Conservation (phyloP, 2,888 invertebrate genomes). For the Cephus rjabovi region DNA sequence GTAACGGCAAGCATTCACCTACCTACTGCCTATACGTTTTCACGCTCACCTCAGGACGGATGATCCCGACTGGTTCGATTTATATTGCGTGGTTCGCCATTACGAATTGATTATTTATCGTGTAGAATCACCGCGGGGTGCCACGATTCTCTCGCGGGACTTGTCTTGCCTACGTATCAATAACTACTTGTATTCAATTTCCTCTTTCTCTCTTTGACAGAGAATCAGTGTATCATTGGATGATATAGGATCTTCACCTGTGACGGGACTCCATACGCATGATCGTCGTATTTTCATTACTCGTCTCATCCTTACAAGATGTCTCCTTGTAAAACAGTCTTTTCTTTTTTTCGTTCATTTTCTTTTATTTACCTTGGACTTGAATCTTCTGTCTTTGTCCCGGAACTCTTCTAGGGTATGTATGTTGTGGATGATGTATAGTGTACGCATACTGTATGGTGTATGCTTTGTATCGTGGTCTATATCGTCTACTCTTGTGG, state of each 20-base stretch:
- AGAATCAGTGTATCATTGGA: not conserved
- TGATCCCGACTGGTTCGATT: conserved; percentile 46
- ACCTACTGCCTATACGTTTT: conserved; percentile 31
- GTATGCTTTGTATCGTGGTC: not conserved
- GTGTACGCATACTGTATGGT: not conserved
- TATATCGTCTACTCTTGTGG: not conserved
- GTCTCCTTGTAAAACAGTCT: not conserved
- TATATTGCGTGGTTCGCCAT: conserved; percentile 50
- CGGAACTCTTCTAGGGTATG: not conserved
- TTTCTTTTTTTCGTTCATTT: not conserved
- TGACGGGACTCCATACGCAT: not conserved
- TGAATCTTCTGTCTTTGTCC: not conserved
- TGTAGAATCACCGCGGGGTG: not conserved
- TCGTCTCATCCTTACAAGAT: not conserved
- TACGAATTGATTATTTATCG: conserved; percentile 57
- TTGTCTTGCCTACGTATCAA: not conserved
- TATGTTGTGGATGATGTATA: not conserved
- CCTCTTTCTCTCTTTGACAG: not conserved
- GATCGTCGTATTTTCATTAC: not conserved
- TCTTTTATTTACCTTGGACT: not conserved
- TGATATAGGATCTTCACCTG: not conserved
- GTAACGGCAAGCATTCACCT: conserved; percentile 32
- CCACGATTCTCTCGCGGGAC: not conserved
- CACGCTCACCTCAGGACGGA: conserved; percentile 41
- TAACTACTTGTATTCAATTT: not conserved